Conservation (phyloP, 2,113 vertebrate species). For the Lepus europaeus region DNA sequence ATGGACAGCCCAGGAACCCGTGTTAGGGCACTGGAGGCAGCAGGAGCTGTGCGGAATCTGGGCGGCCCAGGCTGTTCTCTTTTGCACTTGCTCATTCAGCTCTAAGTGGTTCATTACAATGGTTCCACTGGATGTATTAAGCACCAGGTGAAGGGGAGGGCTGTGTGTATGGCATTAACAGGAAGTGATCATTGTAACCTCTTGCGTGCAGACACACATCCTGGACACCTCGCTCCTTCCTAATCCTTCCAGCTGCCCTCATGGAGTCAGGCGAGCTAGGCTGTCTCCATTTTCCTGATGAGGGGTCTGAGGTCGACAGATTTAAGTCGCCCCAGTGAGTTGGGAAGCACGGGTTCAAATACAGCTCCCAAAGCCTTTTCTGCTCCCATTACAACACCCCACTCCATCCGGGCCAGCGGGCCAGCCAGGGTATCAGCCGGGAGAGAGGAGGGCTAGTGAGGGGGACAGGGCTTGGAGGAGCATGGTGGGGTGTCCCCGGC, state of each 20-base stretch:
- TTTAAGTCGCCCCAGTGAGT: neutral
- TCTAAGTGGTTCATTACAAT: neutral
- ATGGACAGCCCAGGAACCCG: neutral
- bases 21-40: neutral
- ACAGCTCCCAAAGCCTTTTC: neutral
- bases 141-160: neutral
- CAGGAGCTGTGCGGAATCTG: neutral
- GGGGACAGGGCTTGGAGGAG: neutral
- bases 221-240: neutral
- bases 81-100: neutral
- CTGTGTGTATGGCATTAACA: neutral
- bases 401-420: neutral
- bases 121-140: neutral
- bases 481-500: neutral
- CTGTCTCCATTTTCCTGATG: neutral
- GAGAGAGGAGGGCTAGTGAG: rapidly evolving
- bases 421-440: too few relatives aligned
- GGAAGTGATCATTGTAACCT: neutral
- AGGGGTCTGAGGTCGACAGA: neutral
- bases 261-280: neutral
- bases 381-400: neutral
- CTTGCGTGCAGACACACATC: too few relatives aligned
- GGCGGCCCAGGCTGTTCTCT: neutral
- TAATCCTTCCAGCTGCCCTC: neutral
- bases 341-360: neutral